Evolutionary conservation across 2,888 invertebrate genomes (phyloP), one percentile per base, ranked within the genome.

Genomic region (Lissocephala sabroskyi): DNA sequence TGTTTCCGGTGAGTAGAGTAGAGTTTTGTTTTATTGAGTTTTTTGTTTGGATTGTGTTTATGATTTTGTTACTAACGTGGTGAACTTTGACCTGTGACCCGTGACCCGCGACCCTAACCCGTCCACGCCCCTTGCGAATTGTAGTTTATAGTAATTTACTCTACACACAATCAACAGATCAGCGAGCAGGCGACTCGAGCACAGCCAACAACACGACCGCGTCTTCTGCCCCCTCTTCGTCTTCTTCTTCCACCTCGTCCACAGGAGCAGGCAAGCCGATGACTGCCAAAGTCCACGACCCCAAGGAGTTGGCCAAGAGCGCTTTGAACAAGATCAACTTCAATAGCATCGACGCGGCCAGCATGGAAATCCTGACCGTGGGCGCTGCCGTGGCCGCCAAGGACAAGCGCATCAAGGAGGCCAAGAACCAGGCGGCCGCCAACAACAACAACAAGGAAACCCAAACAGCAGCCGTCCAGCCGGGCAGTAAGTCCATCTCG

Each of bases 311-410:
- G 18, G 77, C 82, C n/a, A 79, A 70, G 44, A 49, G 49, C 32
- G 30, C 16, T 17, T 14, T 53, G 7, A 71, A 68, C 49, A 64
- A 67, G 2, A 63, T 81, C 14, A 79, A 81, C 46, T 81, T 83
- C 11, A 77, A 78, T 53, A 76, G 70, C 23, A 49, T 81, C 35
- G 80, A 80, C 14, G 49, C 55, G 4, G 85, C 87, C 49, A 85
- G 86, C 46, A 86, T 88, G 60, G 87, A 87, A 52, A 86, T 88
- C 51, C 81, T 93, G n/a, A 92, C 92, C 65, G 90, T 94, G 48
- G 93, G 94, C 7, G 95, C 95, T 41, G 94, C 92, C 42, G 91
- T 92, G 55, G 92, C 93, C 13, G 95, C 95, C 43, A 95, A 95
- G 85, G 95, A 95, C 84, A 95, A 95, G 83, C 88, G 95, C 36